These are phyloP conservation scores for Ectobius pallidus DNA, from an alignment of 2,888 invertebrate species.

Conservation along the genomic window DNA sequence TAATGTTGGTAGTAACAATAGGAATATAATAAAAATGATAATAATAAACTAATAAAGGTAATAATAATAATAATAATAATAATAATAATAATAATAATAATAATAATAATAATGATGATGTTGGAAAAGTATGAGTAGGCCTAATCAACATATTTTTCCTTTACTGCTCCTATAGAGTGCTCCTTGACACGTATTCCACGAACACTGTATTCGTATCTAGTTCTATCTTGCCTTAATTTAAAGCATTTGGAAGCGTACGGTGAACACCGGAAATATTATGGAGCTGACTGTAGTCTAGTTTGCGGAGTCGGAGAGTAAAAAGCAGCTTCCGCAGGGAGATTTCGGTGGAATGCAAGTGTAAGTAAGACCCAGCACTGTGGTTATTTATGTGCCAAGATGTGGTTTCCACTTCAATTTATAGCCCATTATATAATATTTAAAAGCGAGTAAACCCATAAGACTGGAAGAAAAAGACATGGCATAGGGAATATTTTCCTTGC, in stretches of 20 bases:
- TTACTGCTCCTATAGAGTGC: too few relatives aligned
- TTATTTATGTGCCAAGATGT: constrained; percentile 16
- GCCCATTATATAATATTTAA: constrained; percentile 20
- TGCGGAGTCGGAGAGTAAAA: not conserved
- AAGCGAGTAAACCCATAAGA: not conserved
- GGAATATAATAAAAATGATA: too few relatives aligned
- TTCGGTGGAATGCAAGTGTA: not conserved
- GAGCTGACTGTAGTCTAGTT: not conserved
- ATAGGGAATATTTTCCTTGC: not conserved
- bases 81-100: too few relatives aligned
- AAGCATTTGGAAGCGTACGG: not conserved
- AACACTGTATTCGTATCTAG: too few relatives aligned
- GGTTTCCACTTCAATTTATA: constrained; percentile 20
- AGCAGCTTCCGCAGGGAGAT: not conserved
- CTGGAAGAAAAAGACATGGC: not conserved
- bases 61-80: too few relatives aligned
- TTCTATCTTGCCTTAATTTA: too few relatives aligned
- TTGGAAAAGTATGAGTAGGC: too few relatives aligned
- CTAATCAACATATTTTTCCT: too few relatives aligned
- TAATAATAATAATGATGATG: too few relatives aligned
- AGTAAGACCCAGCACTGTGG: not conserved
- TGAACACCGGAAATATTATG: not conserved
- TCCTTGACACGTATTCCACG: too few relatives aligned
- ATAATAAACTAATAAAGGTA: too few relatives aligned
- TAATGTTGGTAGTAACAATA: too few relatives aligned